These are phyloP conservation scores for Drosophila subobscura DNA, from an alignment of 1,140 invertebrate species.

Conservation along the genomic window DNA sequence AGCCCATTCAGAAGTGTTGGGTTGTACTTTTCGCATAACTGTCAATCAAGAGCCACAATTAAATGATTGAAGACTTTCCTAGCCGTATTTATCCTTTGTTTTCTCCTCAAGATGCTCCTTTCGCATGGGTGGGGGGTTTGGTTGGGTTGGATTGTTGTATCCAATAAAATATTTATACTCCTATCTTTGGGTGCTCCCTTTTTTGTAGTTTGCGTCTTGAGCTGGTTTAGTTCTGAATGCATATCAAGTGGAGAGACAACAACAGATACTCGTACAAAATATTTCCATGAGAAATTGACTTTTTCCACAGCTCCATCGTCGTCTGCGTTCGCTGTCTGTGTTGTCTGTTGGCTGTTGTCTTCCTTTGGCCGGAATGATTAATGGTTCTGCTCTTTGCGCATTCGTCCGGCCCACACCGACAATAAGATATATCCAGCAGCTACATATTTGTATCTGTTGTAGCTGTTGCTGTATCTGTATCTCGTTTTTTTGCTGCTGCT, in stretches of 20 bases:
- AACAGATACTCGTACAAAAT: slow-evolving; percentile 66
- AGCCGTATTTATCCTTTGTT: slow-evolving; percentile 19
- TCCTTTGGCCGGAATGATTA: slow-evolving; percentile 78
- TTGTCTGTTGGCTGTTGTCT: slow-evolving; percentile 66
- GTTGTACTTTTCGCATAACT: slow-evolving; percentile 78
- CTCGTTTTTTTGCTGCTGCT: slow-evolving; percentile 46
- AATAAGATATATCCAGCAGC: slow-evolving; percentile 23
- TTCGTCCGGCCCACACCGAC: slow-evolving; percentile 60
- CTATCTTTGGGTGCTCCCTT: background rate
- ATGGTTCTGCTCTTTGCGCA: slow-evolving; percentile 77
- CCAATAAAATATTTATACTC: slow-evolving; percentile 44
- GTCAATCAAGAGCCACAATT: slow-evolving; percentile 73
- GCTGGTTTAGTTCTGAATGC: slow-evolving; percentile 42
- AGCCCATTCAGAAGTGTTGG: slow-evolving; percentile 32
- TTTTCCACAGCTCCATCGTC: slow-evolving; percentile 65
- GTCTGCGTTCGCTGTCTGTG: slow-evolving; percentile 55
- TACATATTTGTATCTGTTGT: slow-evolving; percentile 34
- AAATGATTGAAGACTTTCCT: slow-evolving; percentile 81
- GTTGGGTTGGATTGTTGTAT: slow-evolving; percentile 5
- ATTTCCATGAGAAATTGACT: slow-evolving; percentile 84
- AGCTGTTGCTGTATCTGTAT: slow-evolving; percentile 54
- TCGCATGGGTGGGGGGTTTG: slow-evolving; percentile 5
- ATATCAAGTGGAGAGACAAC: slow-evolving; percentile 57
- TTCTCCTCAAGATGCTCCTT: slow-evolving; percentile 3
- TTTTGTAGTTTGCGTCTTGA: slow-evolving; percentile 9